Conservation (phyloP, 2,888 invertebrate genomes). For the Eurois occulta region DNA sequence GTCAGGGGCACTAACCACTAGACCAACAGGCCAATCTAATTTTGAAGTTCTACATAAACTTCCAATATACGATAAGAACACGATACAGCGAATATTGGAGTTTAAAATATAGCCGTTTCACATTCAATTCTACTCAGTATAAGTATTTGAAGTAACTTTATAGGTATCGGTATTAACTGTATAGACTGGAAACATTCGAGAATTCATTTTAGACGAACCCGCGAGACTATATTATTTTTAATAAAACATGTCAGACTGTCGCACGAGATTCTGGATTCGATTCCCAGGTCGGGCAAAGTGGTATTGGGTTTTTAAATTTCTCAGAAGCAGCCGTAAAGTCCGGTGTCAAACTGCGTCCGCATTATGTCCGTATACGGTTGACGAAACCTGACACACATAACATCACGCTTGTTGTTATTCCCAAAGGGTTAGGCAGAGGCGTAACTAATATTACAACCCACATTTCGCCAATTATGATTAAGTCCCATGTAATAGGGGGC, state of each 20-base stretch:
- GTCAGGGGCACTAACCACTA: too few species aligned
- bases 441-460: too few species aligned
- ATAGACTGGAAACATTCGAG: background rate
- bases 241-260: background rate
- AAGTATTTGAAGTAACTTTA: constrained; percentile 28
- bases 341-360: too few species aligned
- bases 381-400: too few species aligned
- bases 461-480: too few species aligned
- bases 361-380: too few species aligned
- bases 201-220: background rate
- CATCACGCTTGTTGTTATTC: too few species aligned
- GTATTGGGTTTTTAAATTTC: background rate
- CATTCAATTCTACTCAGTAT: constrained; percentile 19
- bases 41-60: constrained; percentile 21
- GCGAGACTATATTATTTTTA: background rate
- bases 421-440: too few species aligned
- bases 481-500: too few species aligned
- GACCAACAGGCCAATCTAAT: too few species aligned
- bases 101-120: constrained; percentile 23
- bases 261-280: background rate
- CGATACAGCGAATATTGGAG: constrained; percentile 16
- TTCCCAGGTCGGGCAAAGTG: background rate
- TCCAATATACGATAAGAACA: background rate
- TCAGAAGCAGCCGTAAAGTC: background rate
- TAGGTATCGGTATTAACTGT: constrained; percentile 27